A percentile compares a stretch with the other conserved stretches of the same genome.
Evolutionary conservation across 2,888 invertebrate species (phyloP).

Genomic region (Patella depressa): DNA sequence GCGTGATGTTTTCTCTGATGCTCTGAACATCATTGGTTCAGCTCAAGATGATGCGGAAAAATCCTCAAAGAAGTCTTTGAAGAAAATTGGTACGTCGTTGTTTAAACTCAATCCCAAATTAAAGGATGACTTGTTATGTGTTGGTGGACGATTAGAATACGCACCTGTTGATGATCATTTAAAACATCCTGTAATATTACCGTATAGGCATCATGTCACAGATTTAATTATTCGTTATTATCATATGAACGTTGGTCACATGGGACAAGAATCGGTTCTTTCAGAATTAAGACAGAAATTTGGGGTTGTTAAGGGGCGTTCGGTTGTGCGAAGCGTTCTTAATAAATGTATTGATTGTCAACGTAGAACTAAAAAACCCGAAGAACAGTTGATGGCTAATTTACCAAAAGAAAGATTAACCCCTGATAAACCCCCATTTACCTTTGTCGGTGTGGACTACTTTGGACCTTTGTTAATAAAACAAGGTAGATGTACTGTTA

Average conservation of each 20-base stretch:
- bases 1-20: no score
- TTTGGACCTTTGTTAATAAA: slow-evolving; percentile 38
- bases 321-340: not conserved
- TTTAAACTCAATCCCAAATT: not conserved
- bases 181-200: not conserved
- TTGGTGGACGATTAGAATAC: not conserved
- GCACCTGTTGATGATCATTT: not conserved
- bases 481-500: slow-evolving; percentile 19
- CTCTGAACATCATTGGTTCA: no score
- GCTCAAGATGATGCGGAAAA: no score
- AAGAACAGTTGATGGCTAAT: slow-evolving; percentile 32
- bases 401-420: slow-evolving; percentile 27
- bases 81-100: no score
- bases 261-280: not conserved
- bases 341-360: not conserved
- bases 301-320: not conserved
- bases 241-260: not conserved
- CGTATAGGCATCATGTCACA: not conserved
- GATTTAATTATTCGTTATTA: not conserved
- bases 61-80: no score
- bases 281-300: not conserved
- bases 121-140: not conserved
- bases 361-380: not conserved
- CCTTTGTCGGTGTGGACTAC: slow-evolving; percentile 34
- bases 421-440: slow-evolving; percentile 34